Evolutionary conservation across 1,140 invertebrate genomes (phyloP).

Genomic region (Asbolus verrucosus): DNA sequence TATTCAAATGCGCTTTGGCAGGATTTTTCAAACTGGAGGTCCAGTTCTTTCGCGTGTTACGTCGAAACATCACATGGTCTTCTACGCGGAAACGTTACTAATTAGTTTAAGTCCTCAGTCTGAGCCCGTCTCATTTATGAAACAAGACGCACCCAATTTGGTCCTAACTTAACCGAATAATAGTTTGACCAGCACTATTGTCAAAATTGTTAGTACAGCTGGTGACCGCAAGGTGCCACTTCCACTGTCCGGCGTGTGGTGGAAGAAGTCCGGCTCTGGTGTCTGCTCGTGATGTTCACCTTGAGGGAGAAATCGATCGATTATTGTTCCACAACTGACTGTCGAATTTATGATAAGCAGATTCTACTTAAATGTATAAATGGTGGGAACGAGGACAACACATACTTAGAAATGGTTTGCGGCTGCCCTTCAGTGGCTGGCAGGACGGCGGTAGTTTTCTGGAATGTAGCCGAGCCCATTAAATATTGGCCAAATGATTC

Average conservation of each 20-base stretch:
- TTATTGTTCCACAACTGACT: no score
- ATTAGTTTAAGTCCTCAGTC: slow-evolving; percentile 35
- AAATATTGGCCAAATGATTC: slow-evolving; percentile 58
- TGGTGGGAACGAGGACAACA: slow-evolving; percentile 54
- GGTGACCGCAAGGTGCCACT: not conserved
- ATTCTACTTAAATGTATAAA: slow-evolving; percentile 8
- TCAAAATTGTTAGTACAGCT: slow-evolving; percentile 23
- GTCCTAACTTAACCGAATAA: slow-evolving; percentile 35
- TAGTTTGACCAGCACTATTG: slow-evolving; percentile 21
- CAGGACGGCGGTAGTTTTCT: slow-evolving; percentile 61
- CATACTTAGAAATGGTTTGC: slow-evolving; percentile 58
- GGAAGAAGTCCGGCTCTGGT: slow-evolving; percentile 12
- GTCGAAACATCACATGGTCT: not conserved
- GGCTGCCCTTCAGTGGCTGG: slow-evolving; percentile 58
- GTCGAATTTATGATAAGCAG: slow-evolving; percentile 1
- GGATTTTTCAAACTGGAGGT: not conserved
- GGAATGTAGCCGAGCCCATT: slow-evolving; percentile 63
- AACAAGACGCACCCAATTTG: slow-evolving; percentile 40
- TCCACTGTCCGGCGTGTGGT: slow-evolving; percentile 7
- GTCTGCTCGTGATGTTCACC: slow-evolving; percentile 36
- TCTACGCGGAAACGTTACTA: not conserved
- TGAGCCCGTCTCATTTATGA: slow-evolving; percentile 45
- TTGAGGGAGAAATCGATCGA: not conserved
- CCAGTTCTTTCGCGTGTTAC: not conserved
- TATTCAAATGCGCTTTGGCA: slow-evolving; percentile 18